Evolutionary conservation across 2,888 invertebrate genomes (phyloP), one percentile per base, ranked within the genome.

Genomic region (Strigamia maritima): DNA sequence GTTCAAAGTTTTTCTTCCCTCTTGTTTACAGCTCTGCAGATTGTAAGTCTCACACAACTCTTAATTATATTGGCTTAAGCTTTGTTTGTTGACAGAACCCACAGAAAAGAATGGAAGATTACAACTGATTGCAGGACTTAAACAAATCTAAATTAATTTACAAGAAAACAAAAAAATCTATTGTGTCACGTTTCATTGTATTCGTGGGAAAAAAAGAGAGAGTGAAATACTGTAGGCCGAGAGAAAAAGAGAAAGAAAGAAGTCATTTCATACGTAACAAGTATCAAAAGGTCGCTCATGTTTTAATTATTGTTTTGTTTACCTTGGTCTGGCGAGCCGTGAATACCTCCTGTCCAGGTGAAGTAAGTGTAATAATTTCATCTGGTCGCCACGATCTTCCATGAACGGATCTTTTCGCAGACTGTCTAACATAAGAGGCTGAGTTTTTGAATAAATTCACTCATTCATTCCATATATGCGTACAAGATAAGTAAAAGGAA

Each of bases 301-400:
- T 31, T 6, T 31, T 31, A 31, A 31, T 31, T 31, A 31, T 31
- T 31, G 31, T 31, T 31, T 31, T 31, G 31, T 31, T 75, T 31
- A 75, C 75, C 75, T 75, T 24, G 75, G 75, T 19, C 75, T 26
- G 19, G 75, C 35, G 19, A 75, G 75, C 75, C 75, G 28, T 31
- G 75, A 75, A 31, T 31, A 75, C 19, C 28, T 24, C 75, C 75
- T 75, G 31, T 75, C 75, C 75, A 75, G 75, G 26, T 75, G 75
- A 26, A 75, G 75, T 31, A 75, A 75, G 31, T 75, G 75, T 75
- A 75, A 75, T 19, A 75, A 19, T 75, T 75, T 75, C 28, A 75
- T 24, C 16, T 26, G 12, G 75, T 75, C 35, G 14, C 75, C 31
- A 35, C 19, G 31, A 10, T 31, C 35, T 16, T 75, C 75, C 75